Evolutionary conservation across 2,888 invertebrate genomes (phyloP).

Genomic region (Camponotus fellah): DNA sequence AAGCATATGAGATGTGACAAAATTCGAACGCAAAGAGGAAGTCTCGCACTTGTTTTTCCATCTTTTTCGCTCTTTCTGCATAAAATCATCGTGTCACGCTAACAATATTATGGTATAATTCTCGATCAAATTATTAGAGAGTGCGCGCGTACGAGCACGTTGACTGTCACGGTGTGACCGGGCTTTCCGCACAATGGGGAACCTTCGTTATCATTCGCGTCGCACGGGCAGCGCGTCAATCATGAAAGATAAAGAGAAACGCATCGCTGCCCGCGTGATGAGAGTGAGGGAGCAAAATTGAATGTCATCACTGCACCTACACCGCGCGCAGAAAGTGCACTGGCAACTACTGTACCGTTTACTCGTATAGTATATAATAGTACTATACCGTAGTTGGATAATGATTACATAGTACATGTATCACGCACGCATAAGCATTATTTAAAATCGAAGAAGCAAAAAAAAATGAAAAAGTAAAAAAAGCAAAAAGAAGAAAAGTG

Average conservation of each 20-base stretch:
- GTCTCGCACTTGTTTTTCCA: slow-evolving; percentile 10
- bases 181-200: slow-evolving; percentile 50
- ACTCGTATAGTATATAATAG: slow-evolving; percentile 78
- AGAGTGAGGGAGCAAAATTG: slow-evolving; percentile 51
- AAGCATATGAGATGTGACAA: background rate
- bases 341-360: slow-evolving; percentile 77
- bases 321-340: slow-evolving; percentile 60
- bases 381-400: slow-evolving; percentile 75
- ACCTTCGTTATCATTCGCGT: slow-evolving; percentile 60
- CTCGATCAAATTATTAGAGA: background rate
- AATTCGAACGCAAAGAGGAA: background rate
- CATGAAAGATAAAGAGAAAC: background rate
- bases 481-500: slow-evolving; percentile 47
- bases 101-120: background rate
- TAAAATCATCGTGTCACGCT: background rate
- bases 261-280: slow-evolving; percentile 33
- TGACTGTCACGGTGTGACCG: slow-evolving; percentile 62
- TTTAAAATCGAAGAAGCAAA: slow-evolving; percentile 67
- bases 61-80: background rate
- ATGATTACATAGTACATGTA: slow-evolving; percentile 75
- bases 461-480: slow-evolving; percentile 56
- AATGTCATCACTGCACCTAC: slow-evolving; percentile 69
- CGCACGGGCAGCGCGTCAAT: slow-evolving; percentile 32
- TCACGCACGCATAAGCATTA: slow-evolving; percentile 73
- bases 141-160: slow-evolving; percentile 10